Percentiles rank a stretch among this genome's conserved stretches.
Evolutionary conservation across 1,140 invertebrate species (phyloP).

Genomic region (Calephelis nemesis): DNA sequence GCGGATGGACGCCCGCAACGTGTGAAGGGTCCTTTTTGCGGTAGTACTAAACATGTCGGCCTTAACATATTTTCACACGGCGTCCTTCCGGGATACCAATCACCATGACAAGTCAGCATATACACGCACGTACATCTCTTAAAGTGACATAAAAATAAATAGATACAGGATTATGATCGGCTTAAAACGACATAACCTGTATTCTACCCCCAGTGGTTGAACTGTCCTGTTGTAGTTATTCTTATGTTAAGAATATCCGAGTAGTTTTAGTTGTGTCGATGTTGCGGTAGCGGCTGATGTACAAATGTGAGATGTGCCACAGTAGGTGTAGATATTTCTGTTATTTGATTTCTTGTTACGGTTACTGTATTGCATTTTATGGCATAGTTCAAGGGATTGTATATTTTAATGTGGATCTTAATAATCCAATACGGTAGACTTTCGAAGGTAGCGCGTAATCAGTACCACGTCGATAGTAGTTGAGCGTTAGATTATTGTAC

Average conservation of each 20-base stretch:
- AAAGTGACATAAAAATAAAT: too few relatives aligned
- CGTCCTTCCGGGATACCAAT: too few relatives aligned
- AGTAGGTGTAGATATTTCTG: constrained; percentile 52
- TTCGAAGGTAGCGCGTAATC: too few relatives aligned
- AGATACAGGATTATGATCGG: not conserved
- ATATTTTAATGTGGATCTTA: not conserved
- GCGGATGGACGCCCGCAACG: too few relatives aligned
- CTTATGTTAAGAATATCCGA: constrained; percentile 73
- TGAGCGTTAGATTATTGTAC: too few relatives aligned
- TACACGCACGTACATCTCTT: too few relatives aligned
- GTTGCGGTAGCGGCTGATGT: constrained; percentile 25
- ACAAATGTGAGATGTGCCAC: constrained; percentile 60
- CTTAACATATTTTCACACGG: too few relatives aligned
- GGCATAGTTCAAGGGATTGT: not conserved
- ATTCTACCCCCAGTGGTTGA: constrained; percentile 44
- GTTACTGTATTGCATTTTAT: not conserved
- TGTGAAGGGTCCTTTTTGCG: too few relatives aligned
- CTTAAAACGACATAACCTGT: constrained; percentile 12
- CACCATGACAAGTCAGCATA: too few relatives aligned
- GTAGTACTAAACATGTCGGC: too few relatives aligned
- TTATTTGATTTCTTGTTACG: constrained; percentile 8
- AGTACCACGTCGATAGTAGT: too few relatives aligned
- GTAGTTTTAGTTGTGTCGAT: constrained; percentile 50
- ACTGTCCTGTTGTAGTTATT: constrained; percentile 63
- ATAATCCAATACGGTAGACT: too few relatives aligned